A percentile compares a stretch with the other conserved stretches of the same genome.
phyloP scores from a whole-genome alignment of 2,113 vertebrate species.

The Nycticryphes semicollaris region DNA sequence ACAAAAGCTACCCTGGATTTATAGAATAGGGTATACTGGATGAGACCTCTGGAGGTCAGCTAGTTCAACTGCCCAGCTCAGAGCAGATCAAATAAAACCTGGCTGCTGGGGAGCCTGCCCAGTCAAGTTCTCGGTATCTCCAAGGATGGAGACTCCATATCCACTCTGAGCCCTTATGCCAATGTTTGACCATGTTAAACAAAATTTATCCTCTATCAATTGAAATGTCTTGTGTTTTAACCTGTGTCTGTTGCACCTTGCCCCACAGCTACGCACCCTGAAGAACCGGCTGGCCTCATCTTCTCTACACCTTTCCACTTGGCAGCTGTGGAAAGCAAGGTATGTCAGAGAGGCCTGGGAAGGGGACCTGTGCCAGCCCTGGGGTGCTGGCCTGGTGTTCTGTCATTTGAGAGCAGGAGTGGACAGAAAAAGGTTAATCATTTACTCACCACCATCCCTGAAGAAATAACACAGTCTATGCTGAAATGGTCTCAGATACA shows the following conservation, averaged over 20 bases:
- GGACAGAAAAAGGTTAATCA: background rate
- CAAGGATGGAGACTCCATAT: background rate
- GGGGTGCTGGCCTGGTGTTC: background rate
- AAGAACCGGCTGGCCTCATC: background rate
- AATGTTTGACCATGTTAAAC: rapidly evolving
- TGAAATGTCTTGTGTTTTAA: background rate
- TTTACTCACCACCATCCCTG: background rate
- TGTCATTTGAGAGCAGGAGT: background rate
- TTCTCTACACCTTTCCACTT: background rate
- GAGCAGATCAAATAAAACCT: background rate
- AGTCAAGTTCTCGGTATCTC: background rate
- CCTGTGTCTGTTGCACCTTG: background rate
- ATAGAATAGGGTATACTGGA: background rate
- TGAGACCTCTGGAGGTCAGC: background rate
- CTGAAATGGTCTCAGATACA: background rate
- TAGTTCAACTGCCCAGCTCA: background rate
- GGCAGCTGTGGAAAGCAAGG: background rate
- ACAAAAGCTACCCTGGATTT: background rate
- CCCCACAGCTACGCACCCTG: background rate
- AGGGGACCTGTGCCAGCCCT: background rate
- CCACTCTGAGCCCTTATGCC: background rate
- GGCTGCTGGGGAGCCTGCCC: background rate
- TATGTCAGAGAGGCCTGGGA: background rate
- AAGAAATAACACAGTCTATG: background rate
- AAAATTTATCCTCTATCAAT: background rate